Conservation (phyloP, 1,140 invertebrate species). For the Zaprionus ornatus region DNA sequence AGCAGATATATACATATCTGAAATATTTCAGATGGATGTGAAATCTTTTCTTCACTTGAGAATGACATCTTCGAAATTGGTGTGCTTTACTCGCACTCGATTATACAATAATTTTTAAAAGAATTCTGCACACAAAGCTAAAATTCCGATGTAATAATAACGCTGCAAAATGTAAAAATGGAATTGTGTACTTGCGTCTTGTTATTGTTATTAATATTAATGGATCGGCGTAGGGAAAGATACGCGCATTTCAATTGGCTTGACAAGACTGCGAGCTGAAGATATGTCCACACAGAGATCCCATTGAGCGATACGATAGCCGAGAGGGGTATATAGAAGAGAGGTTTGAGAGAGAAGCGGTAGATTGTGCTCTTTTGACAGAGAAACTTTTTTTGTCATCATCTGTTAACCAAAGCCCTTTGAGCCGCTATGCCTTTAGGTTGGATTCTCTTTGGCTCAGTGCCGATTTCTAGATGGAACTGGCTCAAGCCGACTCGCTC, state of each 20-base stretch:
- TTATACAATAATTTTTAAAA: slow-evolving; percentile 6
- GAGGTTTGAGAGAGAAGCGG: background rate
- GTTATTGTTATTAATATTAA: slow-evolving; percentile 38
- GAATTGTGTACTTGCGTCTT: slow-evolving; percentile 40
- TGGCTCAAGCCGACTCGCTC: slow-evolving; percentile 61
- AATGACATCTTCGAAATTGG: background rate
- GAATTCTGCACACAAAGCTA: background rate
- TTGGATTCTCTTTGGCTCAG: background rate
- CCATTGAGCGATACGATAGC: background rate
- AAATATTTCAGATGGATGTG: background rate
- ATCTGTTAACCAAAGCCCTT: background rate
- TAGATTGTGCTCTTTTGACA: background rate
- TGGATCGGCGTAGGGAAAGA: slow-evolving; percentile 20
- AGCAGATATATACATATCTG: background rate
- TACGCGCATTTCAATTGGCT: slow-evolving; percentile 57
- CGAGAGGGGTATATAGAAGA: background rate
- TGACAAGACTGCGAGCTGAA: slow-evolving; percentile 2
- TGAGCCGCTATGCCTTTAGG: background rate
- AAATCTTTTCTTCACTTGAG: background rate
- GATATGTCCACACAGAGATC: background rate
- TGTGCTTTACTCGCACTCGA: background rate
- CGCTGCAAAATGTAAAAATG: slow-evolving; percentile 24
- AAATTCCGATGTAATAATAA: background rate
- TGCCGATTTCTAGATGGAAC: slow-evolving; percentile 67
- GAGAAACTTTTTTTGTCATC: background rate